phyloP scores from a whole-genome alignment of 2,113 vertebrate genomes.

The Tupaia tana region DNA sequence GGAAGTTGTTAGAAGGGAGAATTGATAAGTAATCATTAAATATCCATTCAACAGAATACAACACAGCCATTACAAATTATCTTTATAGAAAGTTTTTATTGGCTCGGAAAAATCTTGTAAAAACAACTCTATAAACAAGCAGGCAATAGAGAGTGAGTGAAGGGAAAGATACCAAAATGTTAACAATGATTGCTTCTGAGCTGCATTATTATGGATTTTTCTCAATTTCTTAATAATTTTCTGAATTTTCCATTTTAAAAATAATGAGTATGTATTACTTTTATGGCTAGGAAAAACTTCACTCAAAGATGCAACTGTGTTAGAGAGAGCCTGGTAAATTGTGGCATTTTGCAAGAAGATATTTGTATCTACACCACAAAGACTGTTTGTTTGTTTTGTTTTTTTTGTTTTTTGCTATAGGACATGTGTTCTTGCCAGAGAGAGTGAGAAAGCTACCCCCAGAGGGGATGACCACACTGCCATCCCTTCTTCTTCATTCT shows the following conservation, averaged over 20 bases:
- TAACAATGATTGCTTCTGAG: background rate
- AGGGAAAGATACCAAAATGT: background rate
- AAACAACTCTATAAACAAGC: background rate
- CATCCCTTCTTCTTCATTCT: no score
- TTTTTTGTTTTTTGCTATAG: no score
- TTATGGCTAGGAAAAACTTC: background rate
- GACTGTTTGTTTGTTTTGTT: background rate
- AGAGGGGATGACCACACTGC: no score
- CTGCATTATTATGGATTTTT: background rate
- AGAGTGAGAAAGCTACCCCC: no score
- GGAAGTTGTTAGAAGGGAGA: conserved; percentile 11
- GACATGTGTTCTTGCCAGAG: no score
- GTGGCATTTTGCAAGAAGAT: background rate
- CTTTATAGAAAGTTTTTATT: background rate
- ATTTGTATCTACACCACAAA: background rate
- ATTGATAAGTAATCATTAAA: background rate
- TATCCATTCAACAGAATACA: background rate
- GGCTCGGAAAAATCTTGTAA: background rate
- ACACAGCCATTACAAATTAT: background rate
- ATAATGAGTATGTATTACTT: background rate
- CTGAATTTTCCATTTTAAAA: background rate
- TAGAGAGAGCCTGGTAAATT: background rate
- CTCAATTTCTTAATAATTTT: conserved; percentile 21
- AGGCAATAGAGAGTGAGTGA: background rate
- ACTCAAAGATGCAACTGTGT: background rate